Percentiles rank a stretch among this genome's conserved stretches.
These are phyloP conservation scores for Phyllotis vaccarum DNA, from an alignment of 2,797 vertebrate species.

Conservation along the genomic window DNA sequence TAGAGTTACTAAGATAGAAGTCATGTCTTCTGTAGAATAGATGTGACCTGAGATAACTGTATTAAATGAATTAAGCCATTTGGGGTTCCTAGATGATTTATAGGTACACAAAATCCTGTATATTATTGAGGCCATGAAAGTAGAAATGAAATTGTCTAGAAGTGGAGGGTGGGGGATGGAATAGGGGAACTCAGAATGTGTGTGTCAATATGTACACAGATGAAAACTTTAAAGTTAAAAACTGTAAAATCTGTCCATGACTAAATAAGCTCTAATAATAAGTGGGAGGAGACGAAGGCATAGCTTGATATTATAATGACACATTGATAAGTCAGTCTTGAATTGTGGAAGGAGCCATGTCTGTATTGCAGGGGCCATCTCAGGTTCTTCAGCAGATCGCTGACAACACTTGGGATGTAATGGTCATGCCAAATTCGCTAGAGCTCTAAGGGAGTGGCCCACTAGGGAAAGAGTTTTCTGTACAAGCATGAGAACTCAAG, in stretches of 20 bases:
- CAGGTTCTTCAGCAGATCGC: neutral
- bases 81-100: neutral
- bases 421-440: neutral
- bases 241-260: neutral
- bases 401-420: neutral
- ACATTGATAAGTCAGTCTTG: neutral
- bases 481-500: neutral
- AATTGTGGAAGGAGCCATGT: no score
- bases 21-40: neutral
- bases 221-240: neutral
- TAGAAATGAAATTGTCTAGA: neutral
- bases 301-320: neutral
- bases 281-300: neutral
- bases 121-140: neutral
- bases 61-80: neutral
- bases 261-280: neutral
- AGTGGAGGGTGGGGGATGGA: fast-evolving
- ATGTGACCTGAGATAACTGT: neutral
- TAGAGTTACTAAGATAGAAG: neutral
- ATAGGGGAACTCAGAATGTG: neutral
- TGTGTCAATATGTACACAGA: neutral
- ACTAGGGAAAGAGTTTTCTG: neutral
- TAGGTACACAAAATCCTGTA: neutral
- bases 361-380: neutral
- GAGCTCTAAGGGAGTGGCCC: no score